These are phyloP conservation scores for Chiropotes sagulatus DNA, from an alignment of 2,797 vertebrate species.

Conservation along the genomic window DNA sequence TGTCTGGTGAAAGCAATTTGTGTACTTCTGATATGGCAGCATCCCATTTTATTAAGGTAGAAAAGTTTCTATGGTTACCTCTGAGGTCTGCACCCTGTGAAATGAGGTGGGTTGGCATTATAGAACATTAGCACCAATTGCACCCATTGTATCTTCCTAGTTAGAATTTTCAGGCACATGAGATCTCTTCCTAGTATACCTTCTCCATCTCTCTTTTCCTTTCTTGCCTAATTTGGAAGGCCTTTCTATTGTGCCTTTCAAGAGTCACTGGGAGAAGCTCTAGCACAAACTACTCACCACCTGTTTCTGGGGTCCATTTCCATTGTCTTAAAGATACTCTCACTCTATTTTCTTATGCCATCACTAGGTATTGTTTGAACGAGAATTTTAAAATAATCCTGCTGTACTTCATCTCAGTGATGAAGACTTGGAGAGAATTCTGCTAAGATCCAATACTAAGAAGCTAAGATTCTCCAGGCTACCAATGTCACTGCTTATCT, in stretches of 20 bases:
- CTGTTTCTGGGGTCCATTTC: not conserved
- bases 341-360: not conserved
- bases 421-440: not conserved
- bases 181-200: not conserved
- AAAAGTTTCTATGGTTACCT: not conserved
- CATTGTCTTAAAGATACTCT: not conserved
- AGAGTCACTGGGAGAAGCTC: not conserved
- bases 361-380: not conserved
- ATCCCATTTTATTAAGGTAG: not conserved
- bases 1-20: not conserved
- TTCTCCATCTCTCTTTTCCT: not conserved
- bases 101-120: not conserved
- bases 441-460: not conserved
- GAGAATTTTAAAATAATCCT: not conserved
- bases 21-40: not conserved
- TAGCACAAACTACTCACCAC: not conserved
- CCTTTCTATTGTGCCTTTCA: not conserved
- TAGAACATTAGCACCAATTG: not conserved
- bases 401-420: not conserved
- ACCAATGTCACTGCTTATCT: not conserved
- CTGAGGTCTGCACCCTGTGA: not conserved
- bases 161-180: not conserved
- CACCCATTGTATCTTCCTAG: not conserved
- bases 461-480: not conserved
- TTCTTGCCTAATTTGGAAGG: not conserved